Base-by-base conservation (phyloP, 2,113 vertebrate species). In the Lycocorax pyrrhopterus region DNA sequence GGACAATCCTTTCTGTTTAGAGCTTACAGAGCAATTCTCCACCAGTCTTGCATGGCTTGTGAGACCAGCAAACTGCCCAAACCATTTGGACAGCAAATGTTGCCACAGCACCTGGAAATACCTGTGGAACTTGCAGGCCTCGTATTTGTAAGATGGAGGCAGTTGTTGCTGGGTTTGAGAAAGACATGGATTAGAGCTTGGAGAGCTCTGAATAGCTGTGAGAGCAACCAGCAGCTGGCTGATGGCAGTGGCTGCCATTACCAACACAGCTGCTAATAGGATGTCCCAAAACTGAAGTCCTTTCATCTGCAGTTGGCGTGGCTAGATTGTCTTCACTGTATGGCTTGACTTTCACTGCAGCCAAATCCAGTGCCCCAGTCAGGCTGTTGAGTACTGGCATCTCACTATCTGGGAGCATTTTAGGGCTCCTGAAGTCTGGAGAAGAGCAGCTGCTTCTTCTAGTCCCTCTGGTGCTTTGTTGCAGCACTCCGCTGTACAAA, bases 401-500 rank as follows among this genome's bases (percentile, higher is more conserved):
- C n/a, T 84, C 46, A 3, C 30, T 39, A 0, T 58, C 13, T 59
- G 2, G 2, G 27, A 35, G 46, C 4, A 3, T n/a, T 83, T 83
- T 44, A 59, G 23, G 35, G 30, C 52, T 84, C 77, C 47, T 4
- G 0, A 47, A 78, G 16, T 71, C 75, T 47, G 47, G 10, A 7
- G 8, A 77, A 69, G 27, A 12, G 20, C 58, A 85, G 29, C 39
- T 78, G 0, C 47, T 62, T 41, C 62, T 85, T 41, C 62, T 85
- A 2, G 25, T 68, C 25, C 14, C 58, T 35, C 8, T 12, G 35
- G 66, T 75, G 58, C 30, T 90, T 53, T 33, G n/a, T 74, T 78
- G 52, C 74, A 90, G 43, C 66, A 25, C 10, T 5, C 30, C 3
- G 3, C 53, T 78, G 14, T 16, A 20, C 35, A 55, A 60, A 49